Evolutionary conservation across 2,797 vertebrate genomes (phyloP).

Genomic region (Prunella strophiata): DNA sequence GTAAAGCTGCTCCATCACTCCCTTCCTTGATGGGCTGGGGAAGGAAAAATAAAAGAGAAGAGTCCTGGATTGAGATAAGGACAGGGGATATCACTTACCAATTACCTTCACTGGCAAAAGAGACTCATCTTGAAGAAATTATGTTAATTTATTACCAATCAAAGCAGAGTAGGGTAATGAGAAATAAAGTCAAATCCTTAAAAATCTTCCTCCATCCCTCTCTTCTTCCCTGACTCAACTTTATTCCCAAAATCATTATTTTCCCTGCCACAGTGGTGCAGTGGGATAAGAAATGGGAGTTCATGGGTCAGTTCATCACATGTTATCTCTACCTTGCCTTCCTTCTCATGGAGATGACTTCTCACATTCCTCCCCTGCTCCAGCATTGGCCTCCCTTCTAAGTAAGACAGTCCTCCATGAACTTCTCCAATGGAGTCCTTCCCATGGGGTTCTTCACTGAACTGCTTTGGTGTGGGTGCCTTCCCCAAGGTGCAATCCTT

Average conservation of each 20-base stretch:
- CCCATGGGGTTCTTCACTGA: not conserved
- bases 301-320: not conserved
- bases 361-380: not conserved
- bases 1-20: not conserved
- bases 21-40: not conserved
- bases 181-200: not conserved
- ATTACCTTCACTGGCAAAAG: not conserved
- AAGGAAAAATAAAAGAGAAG: not conserved
- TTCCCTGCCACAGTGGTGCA: fast-evolving
- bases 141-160: not conserved
- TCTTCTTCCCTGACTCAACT: not conserved
- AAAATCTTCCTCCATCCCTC: not conserved
- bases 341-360: not conserved
- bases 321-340: fast-evolving
- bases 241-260: not conserved
- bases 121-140: not conserved
- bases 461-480: too few species aligned
- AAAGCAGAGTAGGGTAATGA: not conserved
- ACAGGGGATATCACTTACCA: too few species aligned
- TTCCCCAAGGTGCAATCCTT: not conserved
- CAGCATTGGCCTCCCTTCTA: not conserved
- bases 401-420: not conserved
- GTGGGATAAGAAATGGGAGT: not conserved
- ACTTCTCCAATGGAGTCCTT: not conserved
- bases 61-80: not conserved